phyloP scores from a whole-genome alignment of 2,888 invertebrate species.

The Lapara coniferarum region DNA sequence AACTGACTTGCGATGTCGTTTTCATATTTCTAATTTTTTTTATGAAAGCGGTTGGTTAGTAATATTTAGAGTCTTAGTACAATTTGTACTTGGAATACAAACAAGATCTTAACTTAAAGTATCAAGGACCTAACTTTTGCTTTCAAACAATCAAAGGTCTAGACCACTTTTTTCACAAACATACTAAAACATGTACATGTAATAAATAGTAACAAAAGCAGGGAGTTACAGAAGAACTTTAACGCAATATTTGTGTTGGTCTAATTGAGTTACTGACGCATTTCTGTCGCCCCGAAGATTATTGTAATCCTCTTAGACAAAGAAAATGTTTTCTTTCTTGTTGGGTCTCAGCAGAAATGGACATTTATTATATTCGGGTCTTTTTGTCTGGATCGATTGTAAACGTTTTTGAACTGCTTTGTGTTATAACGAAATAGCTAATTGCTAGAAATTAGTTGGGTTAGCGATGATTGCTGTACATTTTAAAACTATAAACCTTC shows the following conservation, averaged over 20 bases:
- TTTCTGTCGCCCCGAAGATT: constrained; percentile 6
- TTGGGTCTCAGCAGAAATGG: background rate
- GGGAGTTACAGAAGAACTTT: background rate
- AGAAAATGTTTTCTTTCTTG: constrained; percentile 16
- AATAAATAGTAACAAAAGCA: background rate
- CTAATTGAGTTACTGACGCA: constrained; percentile 20
- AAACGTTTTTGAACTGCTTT: background rate
- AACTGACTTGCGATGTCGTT: no score
- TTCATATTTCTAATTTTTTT: no score
- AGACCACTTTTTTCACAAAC: no score
- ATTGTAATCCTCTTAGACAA: constrained; percentile 18
- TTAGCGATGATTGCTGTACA: no score
- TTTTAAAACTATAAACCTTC: no score
- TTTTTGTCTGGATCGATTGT: background rate
- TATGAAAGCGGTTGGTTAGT: no score
- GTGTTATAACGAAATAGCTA: background rate
- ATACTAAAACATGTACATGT: no score
- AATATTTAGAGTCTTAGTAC: no score
- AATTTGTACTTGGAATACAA: no score
- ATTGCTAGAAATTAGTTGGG: background rate
- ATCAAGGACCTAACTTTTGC: no score
- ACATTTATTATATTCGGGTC: background rate
- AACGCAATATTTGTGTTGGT: background rate
- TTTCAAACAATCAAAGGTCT: background rate
- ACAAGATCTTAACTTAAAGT: no score